Evolutionary conservation across 2,888 invertebrate genomes (phyloP), one percentile per base, ranked within the genome.

Genomic region (Cryptus armator): DNA sequence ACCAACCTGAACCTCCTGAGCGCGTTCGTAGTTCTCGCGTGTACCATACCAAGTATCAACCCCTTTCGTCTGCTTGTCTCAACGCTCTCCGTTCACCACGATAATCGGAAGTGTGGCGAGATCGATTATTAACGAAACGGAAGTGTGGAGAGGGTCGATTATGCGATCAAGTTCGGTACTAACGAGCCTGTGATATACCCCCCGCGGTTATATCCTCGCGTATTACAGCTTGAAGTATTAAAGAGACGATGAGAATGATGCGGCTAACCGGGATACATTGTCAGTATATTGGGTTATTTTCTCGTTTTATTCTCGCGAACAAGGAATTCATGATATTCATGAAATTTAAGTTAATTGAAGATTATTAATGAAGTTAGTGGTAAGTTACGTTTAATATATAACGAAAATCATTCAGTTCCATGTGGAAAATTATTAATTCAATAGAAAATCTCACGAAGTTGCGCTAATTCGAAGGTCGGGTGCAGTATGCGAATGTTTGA

Each of bases 111-210:
- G 70, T 66, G 78, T 66, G 78, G 85, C 46, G 62, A 77, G 70
- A 89, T 87, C 86, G 87, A 87, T 87, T 87, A 84, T 87, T 85
- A 88, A 85, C 83, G 76, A 64, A 81, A 67, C 72, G 80, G 67
- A 68, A 83, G 48, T 70, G 70, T 76, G 77, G 66, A 48, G 51
- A 79, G 82, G 37, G 79, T 82, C 71, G 85, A 82, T 85, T 82
- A 79, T 75, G 71, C 70, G 59, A 82, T 85, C 82, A 79, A 56
- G 59, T 53, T 77, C 68, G 67, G 70, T 71, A 66, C 66, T 81
- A 85, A 87, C 80, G 82, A 81, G 82, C 76, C 78, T 51, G 66
- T 71, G 79, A 82, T 79, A 74, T 1, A 37, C 10, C 64, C 16
- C 70, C 46, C 32, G 56, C 64, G 32, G 66, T 59, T 76, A 76